Percentiles rank a stretch among this genome's conserved stretches.
These are phyloP conservation scores for Cercopithecus neglectus DNA, from an alignment of 2,797 vertebrate genomes.

Conservation along the genomic window DNA sequence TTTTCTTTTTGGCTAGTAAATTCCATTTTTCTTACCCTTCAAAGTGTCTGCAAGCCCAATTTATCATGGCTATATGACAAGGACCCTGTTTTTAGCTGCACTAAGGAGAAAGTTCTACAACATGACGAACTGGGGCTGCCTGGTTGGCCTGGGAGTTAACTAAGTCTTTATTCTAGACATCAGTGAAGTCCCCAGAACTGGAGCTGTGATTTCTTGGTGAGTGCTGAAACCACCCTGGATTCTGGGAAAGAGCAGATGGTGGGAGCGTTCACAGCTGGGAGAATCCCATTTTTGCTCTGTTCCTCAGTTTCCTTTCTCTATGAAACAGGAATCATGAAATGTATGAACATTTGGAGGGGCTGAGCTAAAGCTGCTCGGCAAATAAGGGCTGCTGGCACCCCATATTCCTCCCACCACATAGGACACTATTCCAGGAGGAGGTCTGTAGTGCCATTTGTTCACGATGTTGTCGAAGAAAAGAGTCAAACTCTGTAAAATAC, in stretches of 20 bases:
- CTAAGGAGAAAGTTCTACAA: background rate
- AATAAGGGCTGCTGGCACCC: background rate
- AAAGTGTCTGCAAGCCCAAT: background rate
- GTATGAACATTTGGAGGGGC: background rate
- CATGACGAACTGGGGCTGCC: background rate
- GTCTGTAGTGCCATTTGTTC: background rate
- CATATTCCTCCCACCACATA: background rate
- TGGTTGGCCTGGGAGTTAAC: background rate
- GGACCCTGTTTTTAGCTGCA: background rate
- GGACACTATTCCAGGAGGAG: background rate
- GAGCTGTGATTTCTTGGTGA: constrained; percentile 43
- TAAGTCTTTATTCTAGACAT: background rate
- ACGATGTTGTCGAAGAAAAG: background rate
- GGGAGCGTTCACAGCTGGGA: constrained; percentile 33
- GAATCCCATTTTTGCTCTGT: constrained; percentile 40
- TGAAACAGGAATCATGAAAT: constrained; percentile 1
- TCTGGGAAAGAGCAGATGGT: constrained; percentile 52
- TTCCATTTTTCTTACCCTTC: background rate
- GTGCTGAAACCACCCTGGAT: background rate
- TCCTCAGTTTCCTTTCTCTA: constrained; percentile 39
- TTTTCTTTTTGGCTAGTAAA: background rate
- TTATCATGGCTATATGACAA: background rate
- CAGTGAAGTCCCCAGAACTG: background rate
- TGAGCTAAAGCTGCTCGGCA: background rate
- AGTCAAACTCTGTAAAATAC: background rate